phyloP scores from a whole-genome alignment of 2,888 invertebrate genomes.

The Linyphia triangularis region DNA sequence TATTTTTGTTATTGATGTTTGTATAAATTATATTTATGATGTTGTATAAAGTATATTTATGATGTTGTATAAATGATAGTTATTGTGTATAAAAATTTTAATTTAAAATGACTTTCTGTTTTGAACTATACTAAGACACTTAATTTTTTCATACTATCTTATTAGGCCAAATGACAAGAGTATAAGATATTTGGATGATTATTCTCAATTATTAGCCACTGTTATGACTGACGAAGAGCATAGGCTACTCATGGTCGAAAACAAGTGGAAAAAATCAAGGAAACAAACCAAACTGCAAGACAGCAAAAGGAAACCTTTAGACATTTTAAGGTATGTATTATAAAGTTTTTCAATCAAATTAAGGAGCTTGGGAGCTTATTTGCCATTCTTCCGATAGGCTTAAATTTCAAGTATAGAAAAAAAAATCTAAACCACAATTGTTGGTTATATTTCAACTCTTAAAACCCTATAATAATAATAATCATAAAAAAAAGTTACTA shows the following conservation, averaged over 20 bases:
- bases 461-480: too few species aligned
- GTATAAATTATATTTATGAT: neutral
- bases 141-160: neutral
- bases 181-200: slow-evolving; percentile 60
- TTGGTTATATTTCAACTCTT: too few species aligned
- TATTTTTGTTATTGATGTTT: too few species aligned
- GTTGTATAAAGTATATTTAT: neutral
- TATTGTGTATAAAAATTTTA: neutral
- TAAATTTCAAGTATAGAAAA: too few species aligned
- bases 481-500: too few species aligned
- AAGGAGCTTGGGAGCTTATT: too few species aligned
- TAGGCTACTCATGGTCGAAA: slow-evolving; percentile 78
- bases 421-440: too few species aligned
- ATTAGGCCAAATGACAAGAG: slow-evolving; percentile 42
- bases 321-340: slow-evolving; percentile 66
- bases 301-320: slow-evolving; percentile 65
- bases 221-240: slow-evolving; percentile 77
- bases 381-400: too few species aligned
- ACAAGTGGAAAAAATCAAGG: slow-evolving; percentile 78
- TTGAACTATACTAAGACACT: neutral
- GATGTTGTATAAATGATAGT: neutral
- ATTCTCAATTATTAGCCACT: slow-evolving; percentile 60
- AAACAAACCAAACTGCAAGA: slow-evolving; percentile 74
- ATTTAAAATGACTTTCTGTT: too few species aligned
- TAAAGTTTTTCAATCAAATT: too few species aligned